Evolutionary conservation across 2,113 vertebrate genomes (phyloP).

Genomic region (Periophthalmodon schlosseri): DNA sequence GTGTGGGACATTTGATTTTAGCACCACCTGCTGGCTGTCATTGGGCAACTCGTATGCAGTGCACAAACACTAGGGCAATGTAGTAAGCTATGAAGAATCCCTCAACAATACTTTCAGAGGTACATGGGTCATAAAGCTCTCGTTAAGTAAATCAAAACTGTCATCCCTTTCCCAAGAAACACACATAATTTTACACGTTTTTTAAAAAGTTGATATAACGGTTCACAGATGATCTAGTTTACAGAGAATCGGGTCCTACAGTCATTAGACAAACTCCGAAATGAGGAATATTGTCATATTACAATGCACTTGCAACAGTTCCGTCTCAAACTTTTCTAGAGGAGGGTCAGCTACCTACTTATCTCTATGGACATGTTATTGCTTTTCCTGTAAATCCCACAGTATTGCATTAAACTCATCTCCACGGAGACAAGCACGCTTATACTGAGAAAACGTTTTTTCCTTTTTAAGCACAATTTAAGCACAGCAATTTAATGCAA

Average conservation of each 20-base stretch:
- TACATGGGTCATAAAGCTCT: constrained; percentile 38
- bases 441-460: too few species aligned
- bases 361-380: too few species aligned
- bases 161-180: constrained; percentile 57
- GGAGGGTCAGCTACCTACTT: too few species aligned
- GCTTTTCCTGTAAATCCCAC: too few species aligned
- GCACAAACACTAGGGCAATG: constrained; percentile 48
- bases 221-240: constrained; percentile 19
- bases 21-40: constrained; percentile 68
- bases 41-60: constrained; percentile 24
- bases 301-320: too few species aligned
- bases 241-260: constrained; percentile 44
- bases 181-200: constrained; percentile 49
- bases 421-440: too few species aligned
- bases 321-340: too few species aligned
- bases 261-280: constrained; percentile 61
- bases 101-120: constrained; percentile 47
- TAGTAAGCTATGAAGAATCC: constrained; percentile 30
- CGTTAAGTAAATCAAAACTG: constrained; percentile 6
- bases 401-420: too few species aligned
- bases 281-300: constrained; percentile 30
- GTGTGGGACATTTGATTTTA: constrained; percentile 47
- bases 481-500: too few species aligned
- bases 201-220: constrained; percentile 43
- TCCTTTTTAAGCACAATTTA: too few species aligned